Conservation (phyloP, 2,888 invertebrate genomes). For the Hoplodrina blanda region DNA sequence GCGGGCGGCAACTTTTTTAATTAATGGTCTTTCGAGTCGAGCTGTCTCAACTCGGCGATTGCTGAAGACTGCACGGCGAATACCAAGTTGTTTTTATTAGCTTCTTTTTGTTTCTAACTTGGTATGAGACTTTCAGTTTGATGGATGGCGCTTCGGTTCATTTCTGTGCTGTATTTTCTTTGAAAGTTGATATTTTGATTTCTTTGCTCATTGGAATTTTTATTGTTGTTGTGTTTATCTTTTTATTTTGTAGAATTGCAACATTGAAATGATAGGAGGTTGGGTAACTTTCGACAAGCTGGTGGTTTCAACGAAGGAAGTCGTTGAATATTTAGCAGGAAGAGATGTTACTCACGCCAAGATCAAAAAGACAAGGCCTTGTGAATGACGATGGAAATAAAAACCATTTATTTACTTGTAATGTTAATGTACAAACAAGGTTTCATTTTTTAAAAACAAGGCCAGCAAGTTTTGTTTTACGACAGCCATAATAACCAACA, state of each 20-base stretch:
- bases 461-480: no score
- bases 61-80: conserved; percentile 50
- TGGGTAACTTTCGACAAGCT: background rate
- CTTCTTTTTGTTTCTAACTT: conserved; percentile 56
- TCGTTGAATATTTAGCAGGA: background rate
- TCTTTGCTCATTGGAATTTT: background rate
- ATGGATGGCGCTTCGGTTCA: conserved; percentile 26
- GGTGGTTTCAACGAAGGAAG: background rate
- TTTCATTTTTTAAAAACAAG: no score
- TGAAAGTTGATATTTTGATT: conserved; percentile 15
- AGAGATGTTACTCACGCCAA: background rate
- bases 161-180: conserved; percentile 17
- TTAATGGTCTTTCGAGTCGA: conserved; percentile 57
- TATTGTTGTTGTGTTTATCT: background rate
- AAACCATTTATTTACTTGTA: no score
- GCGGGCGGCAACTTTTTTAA: conserved; percentile 64
- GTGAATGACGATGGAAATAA: no score
- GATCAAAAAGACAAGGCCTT: no score
- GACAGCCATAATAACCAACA: no score
- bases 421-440: no score
- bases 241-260: background rate
- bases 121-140: conserved; percentile 44
- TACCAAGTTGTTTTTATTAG: conserved; percentile 58
- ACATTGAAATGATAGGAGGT: background rate
- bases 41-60: conserved; percentile 50